These are phyloP conservation scores for Montipora foliosa DNA, from an alignment of 64 coral and sea anemone genomes.

Conservation along the genomic window DNA sequence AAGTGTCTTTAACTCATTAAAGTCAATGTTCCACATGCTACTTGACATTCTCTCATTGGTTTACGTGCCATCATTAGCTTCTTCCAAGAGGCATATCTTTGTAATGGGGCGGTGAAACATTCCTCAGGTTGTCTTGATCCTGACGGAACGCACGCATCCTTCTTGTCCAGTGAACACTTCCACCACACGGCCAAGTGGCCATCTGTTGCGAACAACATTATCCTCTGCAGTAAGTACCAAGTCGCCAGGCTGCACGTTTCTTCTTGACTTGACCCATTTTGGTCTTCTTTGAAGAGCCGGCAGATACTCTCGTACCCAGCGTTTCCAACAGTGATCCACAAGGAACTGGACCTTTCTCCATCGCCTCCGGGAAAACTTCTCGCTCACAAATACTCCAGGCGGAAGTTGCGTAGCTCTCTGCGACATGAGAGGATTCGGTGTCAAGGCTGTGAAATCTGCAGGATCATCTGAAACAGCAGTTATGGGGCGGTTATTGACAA, in stretches of 20 bases:
- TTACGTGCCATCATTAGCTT: neutral
- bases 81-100: conserved; percentile 59
- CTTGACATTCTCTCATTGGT: no score
- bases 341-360: no score
- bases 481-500: neutral
- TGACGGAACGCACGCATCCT: conserved; percentile 42
- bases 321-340: neutral
- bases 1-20: no score
- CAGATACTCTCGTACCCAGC: conserved; percentile 51
- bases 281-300: neutral
- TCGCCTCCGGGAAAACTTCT: no score
- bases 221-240: no score
- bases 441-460: no score
- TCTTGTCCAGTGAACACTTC: conserved; percentile 64
- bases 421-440: no score
- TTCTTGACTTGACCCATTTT: neutral
- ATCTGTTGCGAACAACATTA: no score
- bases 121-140: conserved; percentile 13
- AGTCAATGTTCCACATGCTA: no score
- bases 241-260: neutral
- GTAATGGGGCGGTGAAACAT: no score
- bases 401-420: no score
- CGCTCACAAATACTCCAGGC: no score
- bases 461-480: conserved; percentile 42
- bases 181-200: neutral